Base-by-base conservation (phyloP, 2,888 invertebrate species). In the Anarsia innoxiella region DNA sequence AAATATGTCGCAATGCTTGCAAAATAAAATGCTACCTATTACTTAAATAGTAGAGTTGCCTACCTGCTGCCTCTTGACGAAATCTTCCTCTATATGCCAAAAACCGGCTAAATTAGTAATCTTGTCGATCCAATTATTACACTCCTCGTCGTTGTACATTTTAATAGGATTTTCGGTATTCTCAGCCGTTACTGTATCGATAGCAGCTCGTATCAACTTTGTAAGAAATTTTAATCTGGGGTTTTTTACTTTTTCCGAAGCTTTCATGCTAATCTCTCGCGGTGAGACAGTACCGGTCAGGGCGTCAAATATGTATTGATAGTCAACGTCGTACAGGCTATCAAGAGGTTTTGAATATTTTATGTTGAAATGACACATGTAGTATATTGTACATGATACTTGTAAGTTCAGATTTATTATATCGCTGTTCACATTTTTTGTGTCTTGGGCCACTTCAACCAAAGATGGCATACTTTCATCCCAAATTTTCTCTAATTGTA, bases 391-490 rank as follows among this genome's bases (percentile, higher is more conserved):
- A 44, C 90, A 86, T 1, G 91, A 89, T 36, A 96, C 82, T 71
- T 96, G 94, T 53, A 91, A 90, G 69, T 96, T 95, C 38, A 95
- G 80, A 50, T 91, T 88, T 5, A 97, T 77, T 46, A 95, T 83
- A 49, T 93, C 91, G 44, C 89, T 89, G 69, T 93, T 92, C 1
- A 92, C 90, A 37, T 86, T 85, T 48, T 90, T 89, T 59, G 94
- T 94, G 42, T 91, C 90, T 42, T 94, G 79, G 0, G 95, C 94
- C 29, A 94, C 84, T 66, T 93, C 91, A 0, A 91, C 90, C 38
- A 97, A 79, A 1, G 95, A 89, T 39, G 90, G 88, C 13, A 85
- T 83, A 35, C 86, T 86, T 46, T 88, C 89, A 49, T 88, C 91
- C 92, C 86, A 93, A 55, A 89, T 89, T 73, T 86, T 88, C 61